Base-by-base conservation (phyloP, 92 coral and sea anemone species). In the Palythoa grandis region DNA sequence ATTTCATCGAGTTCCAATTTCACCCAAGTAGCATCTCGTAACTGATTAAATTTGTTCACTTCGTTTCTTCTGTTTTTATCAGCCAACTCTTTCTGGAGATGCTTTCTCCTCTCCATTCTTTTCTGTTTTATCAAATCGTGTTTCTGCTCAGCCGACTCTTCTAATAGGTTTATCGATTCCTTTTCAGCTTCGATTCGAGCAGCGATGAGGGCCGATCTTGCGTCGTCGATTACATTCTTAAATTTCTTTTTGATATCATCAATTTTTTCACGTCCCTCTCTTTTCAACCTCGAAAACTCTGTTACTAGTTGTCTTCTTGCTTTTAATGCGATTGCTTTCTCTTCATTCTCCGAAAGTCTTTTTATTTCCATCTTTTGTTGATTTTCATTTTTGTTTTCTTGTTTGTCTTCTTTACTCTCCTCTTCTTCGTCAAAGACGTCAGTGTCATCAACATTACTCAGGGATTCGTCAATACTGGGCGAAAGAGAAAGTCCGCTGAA, bases 151-250 rank as follows among this genome's bases (percentile, higher is more conserved):
- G 95, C 93, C 1, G 77, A 43, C 70, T 88, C 92, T 79, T 88
- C 92, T 57, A 92, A 76, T 25, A 72, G 82, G 61, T 90, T 78
- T 19, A 93, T 92, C 53, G 86, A 88, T 48, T 73, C 86, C 52
- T 90, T 89, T 58, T 92, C 95, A 11, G 93, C 98, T 84, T 92
- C 93, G 16, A 94, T 78, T 39, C 94, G 91, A 23, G 91, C 65
- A 11, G 92, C 88, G 37, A 94, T 86, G 11, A 94, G 93, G 47
- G 90, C 89, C 38, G 90, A 86, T 57, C 98, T 84, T 19, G 98
- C 94, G 52, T 92, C 91, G 74, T 94, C 95, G 50, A 94, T 91
- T 11, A 90, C 89, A 70, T 29, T 67, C 65, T 86, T 87, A 60
- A 94, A 94, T 52, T 84, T 92, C 76, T 73, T 94, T 52, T 89